These are phyloP conservation scores for Caenorhabditis wallacei DNA, from an alignment of 2,888 invertebrate species.

Conservation along the genomic window DNA sequence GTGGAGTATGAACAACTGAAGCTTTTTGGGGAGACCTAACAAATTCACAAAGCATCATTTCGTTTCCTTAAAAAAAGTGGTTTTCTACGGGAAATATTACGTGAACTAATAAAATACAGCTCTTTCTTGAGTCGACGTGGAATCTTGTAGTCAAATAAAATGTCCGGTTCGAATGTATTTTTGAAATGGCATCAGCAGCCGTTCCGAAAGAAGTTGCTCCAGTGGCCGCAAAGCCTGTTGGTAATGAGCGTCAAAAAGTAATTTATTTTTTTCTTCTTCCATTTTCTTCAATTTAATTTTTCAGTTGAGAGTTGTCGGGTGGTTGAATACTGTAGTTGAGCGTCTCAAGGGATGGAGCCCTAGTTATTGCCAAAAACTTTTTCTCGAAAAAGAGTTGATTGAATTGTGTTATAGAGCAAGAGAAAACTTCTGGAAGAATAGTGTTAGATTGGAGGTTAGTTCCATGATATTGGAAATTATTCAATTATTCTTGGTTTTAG, in stretches of 20 bases:
- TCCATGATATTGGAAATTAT: background rate
- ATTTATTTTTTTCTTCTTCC: no score
- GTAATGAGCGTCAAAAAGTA: background rate
- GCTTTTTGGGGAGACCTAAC: no score
- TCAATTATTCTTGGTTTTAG: conserved; percentile 25
- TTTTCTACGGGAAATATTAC: no score
- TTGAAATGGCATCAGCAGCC: background rate
- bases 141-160: no score
- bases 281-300: background rate
- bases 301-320: conserved; percentile 46
- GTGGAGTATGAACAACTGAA: no score
- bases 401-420: conserved; percentile 75
- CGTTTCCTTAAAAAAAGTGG: no score
- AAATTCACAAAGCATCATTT: no score
- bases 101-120: no score
- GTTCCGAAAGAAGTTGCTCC: background rate
- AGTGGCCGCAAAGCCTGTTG: background rate
- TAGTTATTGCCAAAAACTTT: conserved; percentile 69
- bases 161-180: background rate
- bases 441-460: conserved; percentile 46
- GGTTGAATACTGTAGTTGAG: conserved; percentile 52
- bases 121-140: no score
- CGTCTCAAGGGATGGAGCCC: conserved; percentile 71
- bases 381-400: conserved; percentile 73
- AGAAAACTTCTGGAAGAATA: conserved; percentile 63